Evolutionary conservation across 2,113 vertebrate genomes (phyloP).

Genomic region (Etheostoma spectabile): DNA sequence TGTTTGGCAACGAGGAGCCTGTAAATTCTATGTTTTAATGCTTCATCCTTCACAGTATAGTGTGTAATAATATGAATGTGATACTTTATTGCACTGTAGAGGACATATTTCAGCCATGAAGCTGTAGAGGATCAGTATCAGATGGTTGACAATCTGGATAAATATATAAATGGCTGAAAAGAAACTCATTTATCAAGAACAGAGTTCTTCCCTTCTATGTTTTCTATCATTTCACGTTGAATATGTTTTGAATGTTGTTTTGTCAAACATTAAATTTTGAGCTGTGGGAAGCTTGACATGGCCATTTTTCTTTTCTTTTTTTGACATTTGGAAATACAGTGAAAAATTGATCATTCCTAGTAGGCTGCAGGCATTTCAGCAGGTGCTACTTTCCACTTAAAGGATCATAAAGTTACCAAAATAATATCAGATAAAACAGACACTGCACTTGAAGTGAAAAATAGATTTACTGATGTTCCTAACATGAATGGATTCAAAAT

Average conservation of each 20-base stretch:
- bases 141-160: background rate
- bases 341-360: background rate
- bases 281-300: too few relatives aligned
- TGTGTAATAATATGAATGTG: conserved; percentile 10
- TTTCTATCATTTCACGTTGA: background rate
- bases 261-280: background rate
- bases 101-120: background rate
- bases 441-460: background rate
- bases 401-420: background rate
- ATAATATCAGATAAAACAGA: background rate
- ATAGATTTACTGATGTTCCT: too few relatives aligned
- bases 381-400: background rate
- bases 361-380: too few relatives aligned
- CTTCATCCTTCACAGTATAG: background rate
- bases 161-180: background rate
- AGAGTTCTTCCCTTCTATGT: background rate
- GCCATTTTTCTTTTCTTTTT: background rate
- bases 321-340: background rate
- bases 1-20: background rate
- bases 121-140: background rate
- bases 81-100: conserved; percentile 20
- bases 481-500: too few relatives aligned
- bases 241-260: background rate
- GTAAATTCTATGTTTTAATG: background rate
- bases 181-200: background rate